These are phyloP conservation scores for Ochropleura plecta DNA, from an alignment of 2,888 invertebrate species.

Conservation along the genomic window DNA sequence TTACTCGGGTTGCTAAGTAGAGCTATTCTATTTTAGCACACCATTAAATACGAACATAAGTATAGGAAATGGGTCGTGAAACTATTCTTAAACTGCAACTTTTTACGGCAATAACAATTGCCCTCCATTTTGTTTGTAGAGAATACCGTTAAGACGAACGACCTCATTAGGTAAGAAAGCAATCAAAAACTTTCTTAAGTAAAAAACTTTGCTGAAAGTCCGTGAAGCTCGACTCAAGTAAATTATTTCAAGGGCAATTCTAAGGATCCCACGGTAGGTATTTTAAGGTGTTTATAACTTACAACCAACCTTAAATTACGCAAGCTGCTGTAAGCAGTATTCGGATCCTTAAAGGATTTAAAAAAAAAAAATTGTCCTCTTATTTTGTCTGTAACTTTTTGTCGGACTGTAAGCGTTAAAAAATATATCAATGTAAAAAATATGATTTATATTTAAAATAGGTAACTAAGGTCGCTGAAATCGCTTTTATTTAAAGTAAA, in stretches of 20 bases:
- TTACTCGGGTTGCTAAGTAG: background rate
- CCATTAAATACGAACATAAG: background rate
- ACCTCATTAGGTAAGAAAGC: slow-evolving; percentile 16
- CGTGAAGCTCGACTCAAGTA: slow-evolving; percentile 7
- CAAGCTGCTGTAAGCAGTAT: too few relatives aligned
- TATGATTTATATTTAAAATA: too few relatives aligned
- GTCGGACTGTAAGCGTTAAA: too few relatives aligned
- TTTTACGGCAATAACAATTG: background rate
- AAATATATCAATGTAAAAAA: too few relatives aligned
- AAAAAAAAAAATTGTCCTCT: too few relatives aligned
- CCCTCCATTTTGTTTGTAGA: background rate
- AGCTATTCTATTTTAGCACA: background rate
- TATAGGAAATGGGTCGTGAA: background rate
- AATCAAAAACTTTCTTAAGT: slow-evolving; percentile 31
- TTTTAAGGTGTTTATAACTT: too few relatives aligned
- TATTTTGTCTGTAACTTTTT: too few relatives aligned
- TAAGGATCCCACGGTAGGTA: background rate
- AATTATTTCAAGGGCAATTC: slow-evolving; percentile 25
- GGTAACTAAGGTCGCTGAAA: too few relatives aligned
- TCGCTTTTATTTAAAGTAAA: too few relatives aligned
- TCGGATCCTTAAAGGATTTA: too few relatives aligned
- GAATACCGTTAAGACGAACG: slow-evolving; percentile 4
- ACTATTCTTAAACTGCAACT: background rate
- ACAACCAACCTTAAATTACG: too few relatives aligned
- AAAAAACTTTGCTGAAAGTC: slow-evolving; percentile 28